These are phyloP conservation scores for Promerops cafer DNA, from an alignment of 2,113 vertebrate species.

Conservation along the genomic window DNA sequence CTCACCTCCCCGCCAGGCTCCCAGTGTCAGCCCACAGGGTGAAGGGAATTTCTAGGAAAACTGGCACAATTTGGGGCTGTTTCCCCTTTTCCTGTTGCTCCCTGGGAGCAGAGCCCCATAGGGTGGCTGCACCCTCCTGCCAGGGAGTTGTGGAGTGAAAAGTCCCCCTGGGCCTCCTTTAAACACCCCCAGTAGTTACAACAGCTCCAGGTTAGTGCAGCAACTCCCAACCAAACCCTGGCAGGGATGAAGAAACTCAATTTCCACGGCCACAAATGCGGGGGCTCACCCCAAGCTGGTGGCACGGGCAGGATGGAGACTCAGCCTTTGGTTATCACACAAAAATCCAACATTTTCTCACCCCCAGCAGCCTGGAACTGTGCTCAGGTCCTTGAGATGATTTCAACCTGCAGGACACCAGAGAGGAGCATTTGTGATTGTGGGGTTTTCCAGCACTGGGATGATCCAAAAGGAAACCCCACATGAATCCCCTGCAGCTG, in stretches of 20 bases:
- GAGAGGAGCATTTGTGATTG: not conserved
- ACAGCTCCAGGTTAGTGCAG: not conserved
- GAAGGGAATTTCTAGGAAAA: not conserved
- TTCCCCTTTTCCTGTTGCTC: not conserved
- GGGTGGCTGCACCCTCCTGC: not conserved
- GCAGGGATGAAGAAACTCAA: not conserved
- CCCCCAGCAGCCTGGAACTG: not conserved
- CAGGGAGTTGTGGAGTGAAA: not conserved
- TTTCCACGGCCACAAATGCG: rapidly evolving
- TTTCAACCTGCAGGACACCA: not conserved
- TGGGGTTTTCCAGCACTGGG: not conserved
- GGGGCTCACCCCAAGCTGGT: not conserved
- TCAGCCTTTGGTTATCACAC: not conserved
- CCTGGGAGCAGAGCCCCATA: not conserved
- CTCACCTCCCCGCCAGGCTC: not conserved
- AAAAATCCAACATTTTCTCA: not conserved
- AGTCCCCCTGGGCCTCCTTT: not conserved
- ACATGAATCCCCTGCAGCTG: not conserved
- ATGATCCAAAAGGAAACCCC: not conserved
- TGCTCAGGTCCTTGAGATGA: not conserved
- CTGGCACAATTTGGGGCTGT: not conserved
- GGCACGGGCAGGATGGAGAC: not conserved
- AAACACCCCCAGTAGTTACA: not conserved
- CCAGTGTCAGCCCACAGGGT: not conserved
- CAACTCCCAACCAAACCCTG: rapidly evolving